These are phyloP conservation scores for Panagrolaimus sp. DNA, from an alignment of 1,140 invertebrate genomes.

Conservation along the genomic window DNA sequence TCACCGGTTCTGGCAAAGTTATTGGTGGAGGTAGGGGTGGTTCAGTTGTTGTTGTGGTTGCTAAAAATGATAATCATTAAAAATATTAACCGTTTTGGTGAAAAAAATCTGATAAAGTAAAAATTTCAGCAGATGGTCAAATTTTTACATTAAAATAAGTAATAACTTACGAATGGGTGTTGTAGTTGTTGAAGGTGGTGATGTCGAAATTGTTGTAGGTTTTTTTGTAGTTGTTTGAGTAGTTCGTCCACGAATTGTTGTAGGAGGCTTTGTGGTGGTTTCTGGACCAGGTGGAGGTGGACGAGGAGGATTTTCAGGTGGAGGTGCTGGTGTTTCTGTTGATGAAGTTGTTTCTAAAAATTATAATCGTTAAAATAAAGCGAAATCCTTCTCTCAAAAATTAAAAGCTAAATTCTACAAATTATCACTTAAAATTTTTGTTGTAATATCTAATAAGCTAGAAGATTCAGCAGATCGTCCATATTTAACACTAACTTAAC, in stretches of 20 bases:
- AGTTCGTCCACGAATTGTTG: neutral
- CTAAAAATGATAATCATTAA: neutral
- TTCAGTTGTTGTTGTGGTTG: neutral
- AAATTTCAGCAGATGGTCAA: neutral
- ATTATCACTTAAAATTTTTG: no score
- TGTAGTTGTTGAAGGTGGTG: neutral
- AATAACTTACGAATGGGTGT: neutral
- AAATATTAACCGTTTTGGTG: neutral
- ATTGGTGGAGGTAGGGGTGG: neutral
- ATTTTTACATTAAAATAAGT: no score
- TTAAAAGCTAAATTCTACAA: no score
- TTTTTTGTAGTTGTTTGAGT: neutral
- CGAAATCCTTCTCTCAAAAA: no score
- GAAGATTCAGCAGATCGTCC: no score
- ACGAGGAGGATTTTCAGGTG: neutral
- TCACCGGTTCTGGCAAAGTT: neutral
- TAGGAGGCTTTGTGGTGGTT: neutral
- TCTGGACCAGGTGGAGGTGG: no score
- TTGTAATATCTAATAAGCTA: no score
- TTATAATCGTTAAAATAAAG: no score
- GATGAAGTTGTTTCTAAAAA: slow-evolving; percentile 18
- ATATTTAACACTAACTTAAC: no score
- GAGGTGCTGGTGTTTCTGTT: neutral
- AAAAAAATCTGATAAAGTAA: neutral
- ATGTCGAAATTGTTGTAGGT: neutral